phyloP scores from a whole-genome alignment of 1,140 invertebrate genomes.

The Cydia fagiglandana region DNA sequence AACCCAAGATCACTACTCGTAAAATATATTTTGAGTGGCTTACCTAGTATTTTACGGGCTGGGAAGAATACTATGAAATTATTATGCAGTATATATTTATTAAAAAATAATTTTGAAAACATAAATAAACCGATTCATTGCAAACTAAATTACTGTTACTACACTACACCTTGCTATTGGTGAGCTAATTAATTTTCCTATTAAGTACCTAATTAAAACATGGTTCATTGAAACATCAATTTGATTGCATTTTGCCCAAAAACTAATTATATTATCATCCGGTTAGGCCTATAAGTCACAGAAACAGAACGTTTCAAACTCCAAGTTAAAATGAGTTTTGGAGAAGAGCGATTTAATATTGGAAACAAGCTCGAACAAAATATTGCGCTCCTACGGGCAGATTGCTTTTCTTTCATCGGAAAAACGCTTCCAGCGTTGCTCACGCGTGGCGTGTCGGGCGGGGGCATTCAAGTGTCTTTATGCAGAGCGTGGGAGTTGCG shows the following conservation, averaged over 20 bases:
- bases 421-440: constrained; percentile 5
- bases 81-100: no score
- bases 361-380: constrained; percentile 29
- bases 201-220: no score
- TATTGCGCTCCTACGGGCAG: constrained; percentile 25
- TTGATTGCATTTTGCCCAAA: constrained; percentile 4
- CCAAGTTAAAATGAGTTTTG: constrained; percentile 26
- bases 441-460: constrained; percentile 18
- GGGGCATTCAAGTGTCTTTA: constrained; percentile 7
- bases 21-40: no score
- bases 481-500: background rate
- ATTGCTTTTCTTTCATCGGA: constrained; percentile 30
- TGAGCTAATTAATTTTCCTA: no score
- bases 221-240: background rate
- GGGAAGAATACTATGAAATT: no score
- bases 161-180: no score
- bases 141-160: no score
- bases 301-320: background rate
- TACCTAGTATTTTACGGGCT: no score
- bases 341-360: constrained; percentile 29
- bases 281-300: constrained; percentile 12
- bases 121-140: no score
- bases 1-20: no score
- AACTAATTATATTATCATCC: constrained; percentile 21
- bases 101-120: no score